Evolutionary conservation across 2,888 invertebrate genomes (phyloP), one percentile per base, ranked within the genome.

Genomic region (Morinoia aosen): DNA sequence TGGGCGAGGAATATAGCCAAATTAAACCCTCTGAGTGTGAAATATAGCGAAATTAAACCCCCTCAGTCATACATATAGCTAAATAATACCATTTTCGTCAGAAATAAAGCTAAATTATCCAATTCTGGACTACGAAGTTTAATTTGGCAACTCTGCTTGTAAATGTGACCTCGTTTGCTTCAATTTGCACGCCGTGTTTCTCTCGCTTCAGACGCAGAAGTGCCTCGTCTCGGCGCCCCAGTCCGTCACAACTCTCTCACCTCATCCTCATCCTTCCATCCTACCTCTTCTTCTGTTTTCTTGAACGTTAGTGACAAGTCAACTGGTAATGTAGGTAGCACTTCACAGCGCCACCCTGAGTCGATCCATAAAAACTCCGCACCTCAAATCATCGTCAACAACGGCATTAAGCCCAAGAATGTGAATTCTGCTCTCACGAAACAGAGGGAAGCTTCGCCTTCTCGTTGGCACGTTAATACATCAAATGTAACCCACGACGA

Each of bases 191-290:
- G 96, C 96, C 95, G 95, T 96, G 96, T 96, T 96, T 96, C 95
- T 96, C 96, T 96, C 95, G 96, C 95, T 95, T 95, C 96, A 96
- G 96, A 96, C 95, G 95, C 94, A 93, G 96, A 95, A 96, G 96
- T 91, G 93, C 91, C 96, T 96, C 94, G 95, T 95, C 95, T 95
- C 94, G 91, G 91, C 91, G 91, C 94, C 95, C 61, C 95, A 95
- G 91, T 88, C 56, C 95, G 64, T 95, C 95, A 95, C 33, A 58
- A 95, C 90, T 90, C 90, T 33, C 48, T 39, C 58, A 57, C 48
- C 11, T 39, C 48, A 57, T 94, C 94, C 58, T 33, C 95, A 8
- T 61, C 39, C 76, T 95, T n/a, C 40, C 64, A 25, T 95, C 95
- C 95, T 76, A 64, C 95, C 93, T 93, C 93, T 48, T 57, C 93